Evolutionary conservation across 2,797 vertebrate species (phyloP), one percentile per base, ranked within the genome.

Genomic region (Lepus oiostolus): DNA sequence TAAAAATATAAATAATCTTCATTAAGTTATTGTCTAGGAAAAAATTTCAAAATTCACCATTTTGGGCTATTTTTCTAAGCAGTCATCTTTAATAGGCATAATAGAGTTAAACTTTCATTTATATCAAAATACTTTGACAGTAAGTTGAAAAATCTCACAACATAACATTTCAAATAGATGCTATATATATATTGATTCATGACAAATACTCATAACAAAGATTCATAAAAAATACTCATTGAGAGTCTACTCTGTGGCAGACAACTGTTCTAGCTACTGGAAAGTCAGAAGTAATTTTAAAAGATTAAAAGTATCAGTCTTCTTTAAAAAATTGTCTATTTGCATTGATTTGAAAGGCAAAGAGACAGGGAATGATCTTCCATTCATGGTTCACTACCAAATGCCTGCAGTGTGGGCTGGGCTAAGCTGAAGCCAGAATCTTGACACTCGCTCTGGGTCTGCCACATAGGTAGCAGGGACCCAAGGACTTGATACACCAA

Each of bases 81-180:
- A 76, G 88, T 94, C 19, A 70, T 94, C 60, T 87, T 72, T 93
- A 80, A 50, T 2, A 91, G 52, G 22, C 3, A 92, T 95, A 96
- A 68, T 58, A 58, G 65, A 71, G 8, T 68, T 85, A 94, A 85
- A 84, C 12, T 74, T 86, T 63, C 28, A 85, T 91, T 70, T 82
- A 68, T 47, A 60, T 14, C 26, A 95, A 95, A 93, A 76, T 90
- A 89, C 91, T 96, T 91, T 97, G 68, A 90, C 16, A 77, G 77
- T 72, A 85, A 91, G 38, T 91, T 86, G 54, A 52, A 87, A 91
- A 90, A 38, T 82, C 17, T 79, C 42, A 50, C 65, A 93, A 92
- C 13, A 62, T 63, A 47, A 38, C 21, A 93, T 74, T 90, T 94
- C 79, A 71, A 87, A 54, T n/a, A 84, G 62, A 85, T 86, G 75